Evolutionary conservation across 2,797 vertebrate genomes (phyloP), one percentile per base, ranked within the genome.

Genomic region (Onychomys leucogaster): DNA sequence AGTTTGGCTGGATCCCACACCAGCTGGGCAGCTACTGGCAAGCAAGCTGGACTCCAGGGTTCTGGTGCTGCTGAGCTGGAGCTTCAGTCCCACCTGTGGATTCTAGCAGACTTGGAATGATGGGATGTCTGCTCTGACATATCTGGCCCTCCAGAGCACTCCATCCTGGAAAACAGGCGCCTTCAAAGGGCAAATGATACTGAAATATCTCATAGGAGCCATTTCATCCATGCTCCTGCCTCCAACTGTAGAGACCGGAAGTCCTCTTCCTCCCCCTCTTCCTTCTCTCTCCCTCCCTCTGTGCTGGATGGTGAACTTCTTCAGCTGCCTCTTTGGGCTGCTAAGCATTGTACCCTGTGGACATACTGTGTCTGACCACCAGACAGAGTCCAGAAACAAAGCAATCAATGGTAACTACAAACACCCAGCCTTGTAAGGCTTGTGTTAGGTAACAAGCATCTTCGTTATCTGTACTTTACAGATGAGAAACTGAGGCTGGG

Each of bases 21-120:
- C 94, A 77, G 89, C 86, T 34, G 92, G 92, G 89, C 97, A 97
- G 94, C 93, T 71, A 65, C 80, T 84, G 95, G 93, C 96, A 87
- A 92, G 69, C 87, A 14, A 55, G 76, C 82, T 5, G 41, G 55
- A 83, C 82, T 89, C 69, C 57, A 67, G 87, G 75, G 82, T 91
- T 37, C 46, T 32, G 61, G 43, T 67, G n/a, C 89, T 82, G 90
- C 94, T 88, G 89, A 95, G 96, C 94, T 86, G 37, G 87, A 78
- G 65, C n/a, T 61, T 25, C 7, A 0, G 78, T 34, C 34, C 71
- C 23, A 6, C 2, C 9, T 41, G 61, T 13, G 27, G 34, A 32
- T 77, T 19, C 87, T 0, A 46, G 87, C 11, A 6, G 37, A 52
- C 75, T 84, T 57, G 19, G 34, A 6, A 59, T 37, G 81, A 32